phyloP scores from a whole-genome alignment of 2,113 vertebrate species.

The Motacilla alba region DNA sequence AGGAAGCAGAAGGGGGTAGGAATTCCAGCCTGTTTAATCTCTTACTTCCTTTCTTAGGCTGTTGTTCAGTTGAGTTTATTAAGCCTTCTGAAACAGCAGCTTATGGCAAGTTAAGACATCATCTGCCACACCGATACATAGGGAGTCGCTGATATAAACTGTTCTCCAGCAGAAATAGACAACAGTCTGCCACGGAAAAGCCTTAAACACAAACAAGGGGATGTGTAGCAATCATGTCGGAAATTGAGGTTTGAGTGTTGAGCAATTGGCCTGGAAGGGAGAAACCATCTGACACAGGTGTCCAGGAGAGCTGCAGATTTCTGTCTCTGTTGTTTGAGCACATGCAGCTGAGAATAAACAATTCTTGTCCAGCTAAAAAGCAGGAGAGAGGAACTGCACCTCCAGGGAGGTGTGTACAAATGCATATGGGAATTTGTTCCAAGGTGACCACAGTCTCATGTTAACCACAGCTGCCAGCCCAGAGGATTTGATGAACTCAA shows the following conservation, averaged over 20 bases:
- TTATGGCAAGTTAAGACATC: background rate
- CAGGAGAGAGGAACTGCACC: background rate
- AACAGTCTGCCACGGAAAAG: background rate
- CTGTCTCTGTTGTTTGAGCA: background rate
- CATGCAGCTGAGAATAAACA: background rate
- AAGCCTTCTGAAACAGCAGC: constrained; percentile 42
- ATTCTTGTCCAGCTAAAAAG: background rate
- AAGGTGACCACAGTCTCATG: background rate
- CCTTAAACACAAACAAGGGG: background rate
- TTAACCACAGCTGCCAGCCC: background rate
- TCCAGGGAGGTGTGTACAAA: background rate
- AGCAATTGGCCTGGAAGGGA: background rate
- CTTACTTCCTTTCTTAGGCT: constrained; percentile 33
- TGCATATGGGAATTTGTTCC: background rate
- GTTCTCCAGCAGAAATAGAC: background rate
- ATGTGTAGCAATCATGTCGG: background rate
- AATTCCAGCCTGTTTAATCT: constrained; percentile 47
- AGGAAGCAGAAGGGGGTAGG: constrained; percentile 63
- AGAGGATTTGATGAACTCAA: background rate
- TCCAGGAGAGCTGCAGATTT: background rate
- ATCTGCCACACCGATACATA: background rate
- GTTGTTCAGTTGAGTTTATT: constrained; percentile 54
- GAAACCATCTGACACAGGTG: background rate
- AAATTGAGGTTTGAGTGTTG: background rate
- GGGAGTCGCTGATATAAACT: background rate